Evolutionary conservation across 2,113 vertebrate genomes (phyloP).

Genomic region (Atherinomorus stipes): DNA sequence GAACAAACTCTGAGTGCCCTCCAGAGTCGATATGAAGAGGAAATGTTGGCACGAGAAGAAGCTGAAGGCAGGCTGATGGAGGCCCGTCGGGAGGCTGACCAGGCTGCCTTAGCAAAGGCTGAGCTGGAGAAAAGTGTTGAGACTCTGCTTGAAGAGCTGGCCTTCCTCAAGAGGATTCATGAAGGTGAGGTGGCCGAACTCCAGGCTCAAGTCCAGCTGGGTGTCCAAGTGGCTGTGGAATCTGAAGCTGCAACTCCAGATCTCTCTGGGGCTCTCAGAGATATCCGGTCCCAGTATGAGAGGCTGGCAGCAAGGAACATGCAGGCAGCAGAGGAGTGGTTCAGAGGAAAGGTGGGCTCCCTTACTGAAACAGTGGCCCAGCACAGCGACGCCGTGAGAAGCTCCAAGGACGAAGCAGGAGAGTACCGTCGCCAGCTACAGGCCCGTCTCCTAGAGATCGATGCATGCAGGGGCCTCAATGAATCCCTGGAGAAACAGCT

Average conservation of each 20-base stretch:
- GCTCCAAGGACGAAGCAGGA: constrained; percentile 80
- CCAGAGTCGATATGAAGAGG: constrained; percentile 71
- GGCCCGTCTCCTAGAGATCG: constrained; percentile 80
- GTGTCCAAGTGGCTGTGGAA: constrained; percentile 74
- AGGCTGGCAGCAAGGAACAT: constrained; percentile 81
- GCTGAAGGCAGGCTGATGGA: constrained; percentile 81
- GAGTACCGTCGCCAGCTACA: constrained; percentile 79
- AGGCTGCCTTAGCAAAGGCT: constrained; percentile 73
- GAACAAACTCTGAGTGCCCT: constrained; percentile 75
- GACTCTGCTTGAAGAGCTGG: constrained; percentile 68
- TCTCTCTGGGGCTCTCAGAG: constrained; percentile 73
- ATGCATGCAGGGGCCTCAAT: constrained; percentile 76
- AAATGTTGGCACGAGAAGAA: constrained; percentile 76
- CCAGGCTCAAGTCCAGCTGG: constrained; percentile 76
- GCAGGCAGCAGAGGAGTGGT: constrained; percentile 84
- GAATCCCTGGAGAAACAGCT: constrained; percentile 82
- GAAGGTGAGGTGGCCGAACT: constrained; percentile 80
- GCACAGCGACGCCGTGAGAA: constrained; percentile 74
- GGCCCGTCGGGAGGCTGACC: constrained; percentile 76
- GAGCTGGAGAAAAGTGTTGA: constrained; percentile 79
- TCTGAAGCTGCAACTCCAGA: constrained; percentile 73
- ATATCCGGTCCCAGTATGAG: constrained; percentile 81
- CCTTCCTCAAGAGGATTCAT: constrained; percentile 79
- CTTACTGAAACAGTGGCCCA: constrained; percentile 80
- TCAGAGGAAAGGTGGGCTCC: constrained; percentile 81